phyloP scores from a whole-genome alignment of 2,113 vertebrate species.

The Sclerurus mexicanus region DNA sequence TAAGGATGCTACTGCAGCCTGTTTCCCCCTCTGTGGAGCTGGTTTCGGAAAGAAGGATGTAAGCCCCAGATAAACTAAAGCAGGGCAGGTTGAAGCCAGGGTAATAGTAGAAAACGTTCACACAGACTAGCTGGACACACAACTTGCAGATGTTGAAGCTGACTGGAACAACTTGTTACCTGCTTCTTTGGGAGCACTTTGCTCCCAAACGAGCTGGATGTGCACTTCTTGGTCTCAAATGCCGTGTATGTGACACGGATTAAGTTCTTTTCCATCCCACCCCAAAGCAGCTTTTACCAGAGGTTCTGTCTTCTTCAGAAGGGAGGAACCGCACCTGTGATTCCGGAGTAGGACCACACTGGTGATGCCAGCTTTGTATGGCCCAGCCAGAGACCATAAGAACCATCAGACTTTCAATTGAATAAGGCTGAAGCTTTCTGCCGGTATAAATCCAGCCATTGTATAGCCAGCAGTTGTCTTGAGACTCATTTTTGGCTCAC shows the following conservation, averaged over 20 bases:
- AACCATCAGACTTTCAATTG: not conserved
- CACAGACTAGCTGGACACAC: not conserved
- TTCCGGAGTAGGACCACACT: not conserved
- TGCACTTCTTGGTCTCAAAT: not conserved
- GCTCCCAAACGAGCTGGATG: not conserved
- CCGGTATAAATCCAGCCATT: not conserved
- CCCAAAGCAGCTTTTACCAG: not conserved
- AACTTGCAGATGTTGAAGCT: not conserved
- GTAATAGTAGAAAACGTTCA: not conserved
- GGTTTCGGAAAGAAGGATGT: accelerated
- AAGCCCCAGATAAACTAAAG: not conserved
- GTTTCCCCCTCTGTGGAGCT: not conserved
- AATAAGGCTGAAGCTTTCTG: not conserved
- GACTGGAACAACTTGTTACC: not conserved
- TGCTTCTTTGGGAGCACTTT: not conserved
- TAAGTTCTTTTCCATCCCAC: not conserved
- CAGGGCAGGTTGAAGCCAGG: not conserved
- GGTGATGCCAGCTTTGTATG: not conserved
- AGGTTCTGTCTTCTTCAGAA: not conserved
- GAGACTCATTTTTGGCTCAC: not conserved
- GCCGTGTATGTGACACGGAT: not conserved
- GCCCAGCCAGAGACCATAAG: not conserved
- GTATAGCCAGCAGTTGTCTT: not conserved
- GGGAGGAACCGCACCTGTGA: not conserved
- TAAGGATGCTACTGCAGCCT: not conserved